These are phyloP conservation scores for Calidris pygmaea DNA, from an alignment of 2,113 vertebrate genomes.

Conservation along the genomic window DNA sequence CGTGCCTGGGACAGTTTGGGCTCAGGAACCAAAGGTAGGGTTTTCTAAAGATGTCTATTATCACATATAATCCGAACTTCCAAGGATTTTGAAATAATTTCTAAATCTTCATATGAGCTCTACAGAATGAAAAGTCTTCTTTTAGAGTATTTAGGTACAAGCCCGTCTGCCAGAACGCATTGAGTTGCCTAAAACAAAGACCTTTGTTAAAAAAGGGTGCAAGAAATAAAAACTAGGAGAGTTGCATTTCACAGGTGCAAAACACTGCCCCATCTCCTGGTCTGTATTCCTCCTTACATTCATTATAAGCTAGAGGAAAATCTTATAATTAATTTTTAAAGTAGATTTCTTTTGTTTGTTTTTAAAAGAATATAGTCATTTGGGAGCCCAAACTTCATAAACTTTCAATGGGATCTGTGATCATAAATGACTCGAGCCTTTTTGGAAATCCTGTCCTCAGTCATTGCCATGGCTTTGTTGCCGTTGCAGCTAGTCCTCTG, in stretches of 20 bases:
- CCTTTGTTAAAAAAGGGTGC: background rate
- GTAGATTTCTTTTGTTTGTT: background rate
- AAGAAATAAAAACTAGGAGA: background rate
- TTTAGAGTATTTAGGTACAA: background rate
- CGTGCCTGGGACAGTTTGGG: background rate
- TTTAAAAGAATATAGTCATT: background rate
- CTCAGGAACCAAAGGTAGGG: background rate
- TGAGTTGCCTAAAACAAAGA: background rate
- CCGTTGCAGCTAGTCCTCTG: background rate
- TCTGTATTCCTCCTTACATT: background rate
- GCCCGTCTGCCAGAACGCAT: background rate
- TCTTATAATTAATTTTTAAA: background rate
- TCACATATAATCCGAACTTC: background rate
- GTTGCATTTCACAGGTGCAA: background rate
- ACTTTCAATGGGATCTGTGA: background rate
- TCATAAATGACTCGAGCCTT: background rate
- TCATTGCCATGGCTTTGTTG: background rate
- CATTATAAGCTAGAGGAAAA: background rate
- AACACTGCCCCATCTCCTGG: background rate
- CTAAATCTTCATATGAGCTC: background rate
- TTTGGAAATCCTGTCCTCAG: background rate
- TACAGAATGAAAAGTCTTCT: background rate
- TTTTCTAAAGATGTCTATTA: background rate
- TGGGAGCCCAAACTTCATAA: background rate
- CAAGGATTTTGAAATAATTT: background rate